Evolutionary conservation across 2,113 vertebrate species (phyloP).

Genomic region (Helogale parvula): DNA sequence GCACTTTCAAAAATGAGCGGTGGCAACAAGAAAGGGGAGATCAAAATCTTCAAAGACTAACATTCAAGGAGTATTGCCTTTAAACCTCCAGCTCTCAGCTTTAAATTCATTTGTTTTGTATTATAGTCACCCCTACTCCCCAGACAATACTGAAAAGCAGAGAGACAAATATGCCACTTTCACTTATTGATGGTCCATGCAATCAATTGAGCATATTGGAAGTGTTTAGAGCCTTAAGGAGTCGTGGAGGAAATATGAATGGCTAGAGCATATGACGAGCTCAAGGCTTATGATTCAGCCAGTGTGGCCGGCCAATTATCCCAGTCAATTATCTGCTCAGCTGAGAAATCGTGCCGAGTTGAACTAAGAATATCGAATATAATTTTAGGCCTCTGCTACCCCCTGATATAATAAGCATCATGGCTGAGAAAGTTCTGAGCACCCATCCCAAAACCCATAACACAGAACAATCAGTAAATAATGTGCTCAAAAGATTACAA

Average conservation of each 20-base stretch:
- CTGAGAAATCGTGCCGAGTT: constrained; percentile 32
- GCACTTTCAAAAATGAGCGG: constrained; percentile 29
- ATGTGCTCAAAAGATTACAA: constrained; percentile 49
- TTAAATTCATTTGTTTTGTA: not conserved
- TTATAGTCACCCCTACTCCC: not conserved
- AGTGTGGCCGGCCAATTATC: not conserved
- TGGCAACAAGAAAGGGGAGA: not conserved
- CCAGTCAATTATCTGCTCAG: constrained; percentile 9
- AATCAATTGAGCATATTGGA: not conserved
- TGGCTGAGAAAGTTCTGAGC: constrained; percentile 48
- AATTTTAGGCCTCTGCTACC: constrained; percentile 57
- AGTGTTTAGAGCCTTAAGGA: not conserved
- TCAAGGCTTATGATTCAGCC: constrained; percentile 9
- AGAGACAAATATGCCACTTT: not conserved
- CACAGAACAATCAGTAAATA: constrained; percentile 29
- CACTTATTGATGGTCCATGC: not conserved
- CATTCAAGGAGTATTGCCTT: not conserved
- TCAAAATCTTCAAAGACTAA: not conserved
- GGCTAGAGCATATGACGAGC: not conserved
- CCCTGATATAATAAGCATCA: constrained; percentile 44
- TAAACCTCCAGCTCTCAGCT: not conserved
- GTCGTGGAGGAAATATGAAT: constrained; percentile 22
- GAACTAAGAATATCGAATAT: constrained; percentile 46
- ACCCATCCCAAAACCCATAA: constrained; percentile 16
- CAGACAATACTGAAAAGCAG: constrained; percentile 30